Evolutionary conservation across 2,888 invertebrate genomes (phyloP).

Genomic region (Amphiduros pacificus): DNA sequence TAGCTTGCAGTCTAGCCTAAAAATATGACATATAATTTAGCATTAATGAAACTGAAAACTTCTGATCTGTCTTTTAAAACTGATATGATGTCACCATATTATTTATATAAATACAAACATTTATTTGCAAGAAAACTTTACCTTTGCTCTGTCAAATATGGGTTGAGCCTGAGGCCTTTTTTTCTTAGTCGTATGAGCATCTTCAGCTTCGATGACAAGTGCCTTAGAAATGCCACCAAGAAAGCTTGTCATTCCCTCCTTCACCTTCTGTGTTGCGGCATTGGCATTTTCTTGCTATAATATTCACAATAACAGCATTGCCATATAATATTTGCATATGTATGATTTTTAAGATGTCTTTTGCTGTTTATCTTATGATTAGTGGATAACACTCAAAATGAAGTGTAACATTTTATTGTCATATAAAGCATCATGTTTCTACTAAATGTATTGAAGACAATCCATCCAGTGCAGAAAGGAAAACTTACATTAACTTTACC

Average conservation of each 20-base stretch:
- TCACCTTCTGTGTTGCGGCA: conserved; percentile 41
- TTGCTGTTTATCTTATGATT: too few relatives aligned
- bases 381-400: too few relatives aligned
- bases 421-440: too few relatives aligned
- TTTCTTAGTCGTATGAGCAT: conserved; percentile 30
- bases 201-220: conserved; percentile 52
- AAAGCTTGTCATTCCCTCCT: conserved; percentile 46
- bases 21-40: too few relatives aligned
- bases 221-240: conserved; percentile 50
- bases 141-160: conserved; percentile 53
- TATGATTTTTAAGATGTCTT: neutral
- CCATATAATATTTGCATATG: neutral
- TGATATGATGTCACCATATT: too few relatives aligned
- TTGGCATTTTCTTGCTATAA: conserved; percentile 30
- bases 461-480: too few relatives aligned
- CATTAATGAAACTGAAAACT: too few relatives aligned
- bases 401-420: too few relatives aligned
- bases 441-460: too few relatives aligned
- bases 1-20: conserved; percentile 71
- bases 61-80: too few relatives aligned
- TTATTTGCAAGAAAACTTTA: too few relatives aligned
- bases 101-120: too few relatives aligned
- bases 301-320: neutral
- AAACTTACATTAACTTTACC: conserved; percentile 38
- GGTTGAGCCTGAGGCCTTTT: conserved; percentile 26